Evolutionary conservation across 2,113 vertebrate genomes (phyloP), one percentile per base, ranked within the genome.

Genomic region (Glaucidium brasilianum): DNA sequence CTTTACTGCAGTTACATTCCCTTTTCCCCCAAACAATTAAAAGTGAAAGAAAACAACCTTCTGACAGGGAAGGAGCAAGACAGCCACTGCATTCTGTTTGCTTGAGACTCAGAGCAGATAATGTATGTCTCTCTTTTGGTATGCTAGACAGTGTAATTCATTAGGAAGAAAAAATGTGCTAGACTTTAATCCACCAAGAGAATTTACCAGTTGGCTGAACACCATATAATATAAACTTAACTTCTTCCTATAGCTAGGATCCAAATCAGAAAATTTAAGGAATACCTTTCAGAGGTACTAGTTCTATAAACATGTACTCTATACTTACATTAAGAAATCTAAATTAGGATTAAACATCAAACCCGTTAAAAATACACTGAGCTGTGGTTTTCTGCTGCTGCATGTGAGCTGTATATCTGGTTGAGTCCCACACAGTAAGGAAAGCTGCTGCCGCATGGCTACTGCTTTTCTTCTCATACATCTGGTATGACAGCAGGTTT

Each of bases 1-100:
- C 69, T 85, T 87, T 82, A 72, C 43, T 78, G 69, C 39, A 85
- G 81, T 76, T 78, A 49, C 81, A 77, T 83, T 94, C 92, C 91
- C 85, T 88, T 94, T 83, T 41, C 79, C 80, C 82, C 81, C 6
- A 78, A 90, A 87, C 73, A 96, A 88, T 91, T 96, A 85, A 69
- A 94, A 90, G 47, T 35, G 47, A 76, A 94, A 85, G 43, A 78
- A 94, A 91, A 66, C n/a, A 80, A 35, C 39, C n/a, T 79, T 77
- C 41, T 88, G 50, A 30, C 23, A 53, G 27, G 32, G 58, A 67
- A 73, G 60, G 34, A 75, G 47, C 9, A 21, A 58, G 49, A n/a
- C 15, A 75, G 16, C 9, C 39, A 2, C 34, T 49, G 34, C 1
- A 1, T 75, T 83, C 72, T 71, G 29, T 32, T 77, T 78, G 21